These are phyloP conservation scores for Patella caerulea DNA, from an alignment of 2,888 invertebrate genomes.

Conservation along the genomic window DNA sequence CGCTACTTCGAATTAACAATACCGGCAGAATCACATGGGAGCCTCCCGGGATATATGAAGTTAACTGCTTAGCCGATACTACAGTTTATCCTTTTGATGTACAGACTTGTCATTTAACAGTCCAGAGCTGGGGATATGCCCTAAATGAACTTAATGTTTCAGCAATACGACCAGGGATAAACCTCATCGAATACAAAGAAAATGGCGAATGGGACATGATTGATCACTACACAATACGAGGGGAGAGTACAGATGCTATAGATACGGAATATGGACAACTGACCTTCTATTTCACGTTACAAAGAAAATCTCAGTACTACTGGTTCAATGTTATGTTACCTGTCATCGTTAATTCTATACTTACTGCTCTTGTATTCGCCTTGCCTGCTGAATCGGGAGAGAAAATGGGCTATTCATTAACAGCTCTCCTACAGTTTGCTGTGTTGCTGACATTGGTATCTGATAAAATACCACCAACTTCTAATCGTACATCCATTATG, in stretches of 20 bases:
- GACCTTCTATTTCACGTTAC: constrained; percentile 25
- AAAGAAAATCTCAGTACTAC: constrained; percentile 31
- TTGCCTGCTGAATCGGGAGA: constrained; percentile 40
- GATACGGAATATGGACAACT: constrained; percentile 25
- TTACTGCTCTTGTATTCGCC: constrained; percentile 35
- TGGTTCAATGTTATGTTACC: constrained; percentile 36
- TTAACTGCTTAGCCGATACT: constrained; percentile 35
- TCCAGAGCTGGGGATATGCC: constrained; percentile 33
- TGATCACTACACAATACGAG: constrained; percentile 17
- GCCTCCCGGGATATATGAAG: constrained; percentile 31
- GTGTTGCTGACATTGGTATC: constrained; percentile 36
- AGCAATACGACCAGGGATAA: constrained; percentile 16
- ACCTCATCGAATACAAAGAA: constrained; percentile 22
- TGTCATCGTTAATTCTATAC: constrained; percentile 32
- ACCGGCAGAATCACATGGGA: constrained; percentile 36
- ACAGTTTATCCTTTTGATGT: constrained; percentile 40
- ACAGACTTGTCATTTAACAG: constrained; percentile 33
- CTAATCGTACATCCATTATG: constrained; percentile 31
- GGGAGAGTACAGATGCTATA: constrained; percentile 10
- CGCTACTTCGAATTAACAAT: constrained; percentile 24
- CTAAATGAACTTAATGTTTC: constrained; percentile 29
- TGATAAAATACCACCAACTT: constrained; percentile 35
- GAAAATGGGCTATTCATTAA: constrained; percentile 39
- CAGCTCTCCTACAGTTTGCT: constrained; percentile 35
- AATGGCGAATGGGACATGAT: constrained; percentile 35